Base-by-base conservation (phyloP, 2,113 vertebrate species). In the Rhynchopsitta pachyrhyncha region DNA sequence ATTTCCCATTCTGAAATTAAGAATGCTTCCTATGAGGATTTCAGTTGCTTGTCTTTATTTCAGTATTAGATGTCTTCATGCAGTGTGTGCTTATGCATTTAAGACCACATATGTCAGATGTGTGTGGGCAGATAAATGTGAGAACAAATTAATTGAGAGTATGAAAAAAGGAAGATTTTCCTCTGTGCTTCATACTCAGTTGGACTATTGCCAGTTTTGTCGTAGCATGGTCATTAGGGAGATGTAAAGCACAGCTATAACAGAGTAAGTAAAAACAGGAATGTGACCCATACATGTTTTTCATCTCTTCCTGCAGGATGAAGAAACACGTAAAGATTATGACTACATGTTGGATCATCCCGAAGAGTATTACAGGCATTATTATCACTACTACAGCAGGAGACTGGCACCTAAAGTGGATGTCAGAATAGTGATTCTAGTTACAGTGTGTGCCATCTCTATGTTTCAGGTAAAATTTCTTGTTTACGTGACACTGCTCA, bases 271-370 rank as follows among this genome's bases (percentile, higher is more conserved):
- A 37, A 69, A 86, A 82, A 39, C 20, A n/a, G 16, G 29, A 33
- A 33, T 62, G 29, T 92, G 75, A 83, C 11, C 15, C 42, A 1
- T 63, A 60, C 62, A 17, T 64, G 60, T 42, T 90, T 81, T 35
- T 88, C 4, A 0, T 90, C 86, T 90, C 41, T 22, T 91, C 53
- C 73, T 92, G 27, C 85, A 99, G 99, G 99, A 99, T 98, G 99
- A 99, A 95, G 99, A 99, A 57, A 98, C 98, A 3, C 98, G 99
- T 19, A 98, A 98, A 90, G 99, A 99, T 92, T 99, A 99, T 41
- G 99, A 99, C 93, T 99, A 99, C 91, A 99, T 99, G 99, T 96
- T 99, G 98, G 99, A 99, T 93, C 99, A 99, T 62, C 99, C 99
- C 1, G 99, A 99, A 88, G 98, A 99, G 75, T 99, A 99, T 94